Base-by-base conservation (phyloP, 2,113 vertebrate genomes). In the Rynchops niger region DNA sequence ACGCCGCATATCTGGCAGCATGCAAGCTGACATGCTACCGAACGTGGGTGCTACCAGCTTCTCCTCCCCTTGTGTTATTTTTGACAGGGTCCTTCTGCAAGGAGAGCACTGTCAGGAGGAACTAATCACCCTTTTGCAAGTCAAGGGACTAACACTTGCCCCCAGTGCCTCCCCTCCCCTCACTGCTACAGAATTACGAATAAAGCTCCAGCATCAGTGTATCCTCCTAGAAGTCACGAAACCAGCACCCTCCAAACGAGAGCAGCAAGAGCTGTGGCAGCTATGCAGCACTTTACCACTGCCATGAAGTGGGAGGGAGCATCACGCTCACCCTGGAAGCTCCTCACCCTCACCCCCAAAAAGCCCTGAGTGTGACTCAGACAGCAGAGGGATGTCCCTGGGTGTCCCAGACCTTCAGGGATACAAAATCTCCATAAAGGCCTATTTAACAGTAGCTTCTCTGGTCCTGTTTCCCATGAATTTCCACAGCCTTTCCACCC, bases 361-460 rank as follows among this genome's bases (percentile, higher is more conserved):
- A 40, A 67, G 61, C 45, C 23, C 22, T 6, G 27, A 27, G 30
- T 2, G 0, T 1, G 27, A 62, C 20, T 49, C 38, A 47, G 47
- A 14, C 0, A 3, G 21, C 50, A 38, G 36, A 6, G 2, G 5
- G 52, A 10, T 7, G 23, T 10, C 32, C 30, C n/a, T 32, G 45
- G n/a, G 25, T 52, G 40, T 23, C 59, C 52, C 38, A 9, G 52
- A 26, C 27, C 23, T 52, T 19, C 53, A 42, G 45, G 23, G n/a
- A 56, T 8, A 65, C 23, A n/a, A 19, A 42, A 56, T 7, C 36
- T 36, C 12, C 26, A 7, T 12, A 36, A 63, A 56, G 32, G 17
- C 27, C 56, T 29, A n/a, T 47, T 45, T 42, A 27, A 30, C 34
- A 15, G 13, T 6, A 52, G 49, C 27, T 36, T 12, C 36, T 40